phyloP scores from a whole-genome alignment of 2,113 vertebrate genomes.

The Zosterops lateralis region DNA sequence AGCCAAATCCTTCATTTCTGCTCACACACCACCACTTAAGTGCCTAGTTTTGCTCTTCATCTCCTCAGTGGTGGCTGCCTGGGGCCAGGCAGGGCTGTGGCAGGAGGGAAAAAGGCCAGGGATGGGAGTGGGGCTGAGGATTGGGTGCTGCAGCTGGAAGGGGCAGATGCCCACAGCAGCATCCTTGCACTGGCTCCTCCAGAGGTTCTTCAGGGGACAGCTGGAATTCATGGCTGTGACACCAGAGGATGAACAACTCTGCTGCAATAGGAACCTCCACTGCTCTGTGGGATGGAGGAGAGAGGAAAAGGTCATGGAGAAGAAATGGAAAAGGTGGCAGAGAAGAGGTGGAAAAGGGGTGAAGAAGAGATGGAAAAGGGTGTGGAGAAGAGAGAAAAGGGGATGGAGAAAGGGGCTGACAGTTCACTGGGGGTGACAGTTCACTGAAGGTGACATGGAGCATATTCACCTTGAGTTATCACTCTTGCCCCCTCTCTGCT shows the following conservation, averaged over 20 bases:
- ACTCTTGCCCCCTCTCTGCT: background rate
- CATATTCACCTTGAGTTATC: no score
- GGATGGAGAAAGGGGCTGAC: background rate
- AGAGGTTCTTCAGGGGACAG: background rate
- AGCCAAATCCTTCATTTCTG: background rate
- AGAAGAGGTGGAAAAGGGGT: background rate
- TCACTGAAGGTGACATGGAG: no score
- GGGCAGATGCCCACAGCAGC: background rate
- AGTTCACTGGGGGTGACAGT: no score
- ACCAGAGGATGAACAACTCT: background rate
- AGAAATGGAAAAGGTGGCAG: background rate
- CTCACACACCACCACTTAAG: background rate
- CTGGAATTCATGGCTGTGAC: background rate
- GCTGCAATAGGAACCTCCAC: background rate
- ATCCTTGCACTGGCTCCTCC: accelerated
- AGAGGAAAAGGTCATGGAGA: background rate
- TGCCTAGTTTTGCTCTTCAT: background rate
- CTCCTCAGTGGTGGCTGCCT: background rate
- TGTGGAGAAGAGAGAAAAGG: background rate
- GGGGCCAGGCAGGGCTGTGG: background rate
- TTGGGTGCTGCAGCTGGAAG: background rate
- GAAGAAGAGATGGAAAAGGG: background rate
- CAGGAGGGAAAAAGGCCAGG: background rate
- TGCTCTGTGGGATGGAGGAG: background rate
- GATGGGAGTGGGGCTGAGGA: no score